These are phyloP conservation scores for Archivesica marissinica DNA, from an alignment of 1,140 invertebrate species.

Conservation along the genomic window DNA sequence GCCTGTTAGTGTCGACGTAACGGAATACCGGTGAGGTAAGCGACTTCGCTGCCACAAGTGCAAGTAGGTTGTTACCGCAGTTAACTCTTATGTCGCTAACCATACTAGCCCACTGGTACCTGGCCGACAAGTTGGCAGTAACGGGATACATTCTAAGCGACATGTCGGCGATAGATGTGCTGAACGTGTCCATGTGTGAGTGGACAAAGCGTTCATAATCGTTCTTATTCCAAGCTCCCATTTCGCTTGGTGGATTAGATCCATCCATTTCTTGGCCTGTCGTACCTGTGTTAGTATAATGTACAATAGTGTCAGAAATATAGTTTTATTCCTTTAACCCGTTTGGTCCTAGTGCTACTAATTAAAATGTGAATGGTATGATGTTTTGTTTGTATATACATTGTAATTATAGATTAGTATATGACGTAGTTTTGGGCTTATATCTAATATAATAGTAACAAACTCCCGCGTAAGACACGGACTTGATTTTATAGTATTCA, in stretches of 20 bases:
- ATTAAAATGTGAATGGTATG: no score
- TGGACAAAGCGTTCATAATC: slow-evolving; percentile 43
- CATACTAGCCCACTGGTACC: slow-evolving; percentile 46
- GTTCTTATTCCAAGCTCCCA: slow-evolving; percentile 30
- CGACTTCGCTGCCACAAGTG: neutral
- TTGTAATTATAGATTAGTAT: no score
- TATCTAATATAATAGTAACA: no score
- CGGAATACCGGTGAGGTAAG: slow-evolving; percentile 42
- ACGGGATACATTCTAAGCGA: slow-evolving; percentile 50
- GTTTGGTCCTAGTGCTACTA: no score
- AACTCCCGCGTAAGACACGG: no score
- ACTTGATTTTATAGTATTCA: no score
- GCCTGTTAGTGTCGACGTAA: slow-evolving; percentile 34
- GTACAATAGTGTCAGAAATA: neutral
- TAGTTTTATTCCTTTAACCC: neutral
- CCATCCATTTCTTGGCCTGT: slow-evolving; percentile 37
- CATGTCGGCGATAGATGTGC: slow-evolving; percentile 20
- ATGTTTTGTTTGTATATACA: no score
- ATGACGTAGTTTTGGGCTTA: no score
- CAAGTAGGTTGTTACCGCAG: slow-evolving; percentile 45
- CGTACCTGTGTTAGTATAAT: slow-evolving; percentile 2
- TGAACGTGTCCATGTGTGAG: slow-evolving; percentile 24
- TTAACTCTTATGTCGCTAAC: slow-evolving; percentile 38
- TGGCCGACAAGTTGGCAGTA: neutral
- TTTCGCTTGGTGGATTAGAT: neutral